Evolutionary conservation across 2,797 vertebrate species (phyloP).

Genomic region (Pseudopleuronectes americanus): DNA sequence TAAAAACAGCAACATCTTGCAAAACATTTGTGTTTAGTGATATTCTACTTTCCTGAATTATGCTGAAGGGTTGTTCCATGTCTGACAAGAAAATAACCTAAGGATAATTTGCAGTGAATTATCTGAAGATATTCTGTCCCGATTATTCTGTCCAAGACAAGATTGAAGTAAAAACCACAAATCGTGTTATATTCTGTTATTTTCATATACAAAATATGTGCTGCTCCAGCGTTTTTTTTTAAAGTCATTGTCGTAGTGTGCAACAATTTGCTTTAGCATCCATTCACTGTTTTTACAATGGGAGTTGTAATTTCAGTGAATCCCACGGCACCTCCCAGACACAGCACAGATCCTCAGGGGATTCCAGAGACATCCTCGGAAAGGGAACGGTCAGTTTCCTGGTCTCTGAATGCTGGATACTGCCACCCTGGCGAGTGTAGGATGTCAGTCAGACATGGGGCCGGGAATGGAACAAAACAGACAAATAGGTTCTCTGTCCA

Average conservation of each 20-base stretch:
- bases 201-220: slow-evolving; percentile 29
- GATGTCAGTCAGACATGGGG: slow-evolving; percentile 67
- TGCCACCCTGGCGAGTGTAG: slow-evolving; percentile 61
- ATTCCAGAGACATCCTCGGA: slow-evolving; percentile 67
- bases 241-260: slow-evolving; percentile 16
- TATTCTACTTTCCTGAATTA: slow-evolving; percentile 15
- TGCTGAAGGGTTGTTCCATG: slow-evolving; percentile 9
- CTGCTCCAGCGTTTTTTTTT: not conserved
- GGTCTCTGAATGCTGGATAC: slow-evolving; percentile 54
- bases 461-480: slow-evolving; percentile 76
- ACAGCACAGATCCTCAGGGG: slow-evolving; percentile 58
- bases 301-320: slow-evolving; percentile 57
- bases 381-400: slow-evolving; percentile 80
- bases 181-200: slow-evolving; percentile 25
- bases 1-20: slow-evolving; percentile 11
- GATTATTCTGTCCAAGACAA: slow-evolving; percentile 12
- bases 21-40: slow-evolving; percentile 9
- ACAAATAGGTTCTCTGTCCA: slow-evolving; percentile 48
- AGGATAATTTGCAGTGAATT: slow-evolving; percentile 22
- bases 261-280: slow-evolving; percentile 31
- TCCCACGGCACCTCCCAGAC: slow-evolving; percentile 67
- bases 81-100: slow-evolving; percentile 22
- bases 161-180: slow-evolving; percentile 29
- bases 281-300: slow-evolving; percentile 63
- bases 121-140: slow-evolving; percentile 8